Evolutionary conservation across 2,113 vertebrate species (phyloP), one percentile per base, ranked within the genome.

Genomic region (Amphiprion ocellaris): DNA sequence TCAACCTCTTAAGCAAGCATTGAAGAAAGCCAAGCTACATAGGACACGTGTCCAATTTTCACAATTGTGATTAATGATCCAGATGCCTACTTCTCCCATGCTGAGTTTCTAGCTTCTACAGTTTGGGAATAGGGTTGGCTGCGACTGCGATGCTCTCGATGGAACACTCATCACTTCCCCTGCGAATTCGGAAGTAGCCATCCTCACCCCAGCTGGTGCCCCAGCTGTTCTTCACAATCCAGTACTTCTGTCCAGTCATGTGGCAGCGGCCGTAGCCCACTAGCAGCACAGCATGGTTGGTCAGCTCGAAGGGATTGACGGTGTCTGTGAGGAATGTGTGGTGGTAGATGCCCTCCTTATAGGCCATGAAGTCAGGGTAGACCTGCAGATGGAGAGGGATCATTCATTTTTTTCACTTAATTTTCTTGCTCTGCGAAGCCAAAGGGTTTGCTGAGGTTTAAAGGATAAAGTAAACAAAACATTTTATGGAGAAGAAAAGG

Each of bases 171-270:
- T 99, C 95, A 0, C 85, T 91, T 23, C 98, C 98, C 3, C 98
- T 87, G 41, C 95, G 97, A 91, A 99, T 99, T n/a, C 96, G 87
- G 95, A 99, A 99, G 93, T 92, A 99, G 4, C 98, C 98, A 0
- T 85, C 33, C 84, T 99, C 98, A 0, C 98, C 98, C 98, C 98
- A 99, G 0, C 1, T 0, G 0, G 60, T 54, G 30, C 98, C 95
- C 98, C 98, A 99, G 90, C 98, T 99, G 93, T 99, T 99, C 92
- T 99, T 99, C n/a, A 97, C 96, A 30, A 95, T 96, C 98, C 98
- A 99, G 86, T 94, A 99, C 52, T 96, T 96, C 85, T 96, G 84
- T 0, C 97, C 96, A 0, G 94, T 95, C 70, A 16, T 10, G 1
- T 88, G 82, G 55, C 97, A 97, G 10, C 50, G 93, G 60, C 97